Evolutionary conservation across 2,888 invertebrate species (phyloP), one percentile per base, ranked within the genome.

Genomic region (Geophilus truncorum): DNA sequence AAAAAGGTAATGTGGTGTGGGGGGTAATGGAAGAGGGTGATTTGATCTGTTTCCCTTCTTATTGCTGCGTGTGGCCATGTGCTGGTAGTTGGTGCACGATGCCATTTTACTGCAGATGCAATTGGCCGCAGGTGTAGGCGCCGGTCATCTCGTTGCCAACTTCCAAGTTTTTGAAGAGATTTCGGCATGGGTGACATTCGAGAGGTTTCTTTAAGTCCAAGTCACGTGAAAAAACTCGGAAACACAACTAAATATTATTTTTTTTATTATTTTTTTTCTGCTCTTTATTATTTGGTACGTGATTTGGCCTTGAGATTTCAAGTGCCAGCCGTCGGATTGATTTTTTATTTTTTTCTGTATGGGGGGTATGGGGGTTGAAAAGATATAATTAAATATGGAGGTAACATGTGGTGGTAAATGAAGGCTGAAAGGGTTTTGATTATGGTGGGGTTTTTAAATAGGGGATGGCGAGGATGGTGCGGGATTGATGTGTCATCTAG

Each of bases 101-200:
- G 70, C 70, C 70, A 70, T 70, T 70, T 70, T 70, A 70, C 70
- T 70, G 70, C 70, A 70, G 70, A 70, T 70, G 70, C 70, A 70
- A 70, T 70, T 70, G 70, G 70, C 70, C 70, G 70, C 70, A 70
- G 70, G 70, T 70, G 70, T 70, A 70, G 25, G 28, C 70, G 70
- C 70, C 28, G 70, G 70, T 70, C 70, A 70, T 70, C 70, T 70
- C 70, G 70, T 70, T 70, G 70, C 70, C 25, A 70, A 70, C 70
- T 25, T n/a, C 70, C 12, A 23, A 25, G 25, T 70, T 21, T 70
- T 70, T 1, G 51, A 51, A 15, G 18, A 51, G 51, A 51, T 51
- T 51, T 18, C 18, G 7, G 18, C 40, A 12, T n/a, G n/a, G n/a
- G n/a, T n/a, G n/a, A n/a, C n/a, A n/a, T n/a, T n/a, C n/a, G n/a